Base-by-base conservation (phyloP, 2,113 vertebrate genomes). In the Theropithecus gelada region DNA sequence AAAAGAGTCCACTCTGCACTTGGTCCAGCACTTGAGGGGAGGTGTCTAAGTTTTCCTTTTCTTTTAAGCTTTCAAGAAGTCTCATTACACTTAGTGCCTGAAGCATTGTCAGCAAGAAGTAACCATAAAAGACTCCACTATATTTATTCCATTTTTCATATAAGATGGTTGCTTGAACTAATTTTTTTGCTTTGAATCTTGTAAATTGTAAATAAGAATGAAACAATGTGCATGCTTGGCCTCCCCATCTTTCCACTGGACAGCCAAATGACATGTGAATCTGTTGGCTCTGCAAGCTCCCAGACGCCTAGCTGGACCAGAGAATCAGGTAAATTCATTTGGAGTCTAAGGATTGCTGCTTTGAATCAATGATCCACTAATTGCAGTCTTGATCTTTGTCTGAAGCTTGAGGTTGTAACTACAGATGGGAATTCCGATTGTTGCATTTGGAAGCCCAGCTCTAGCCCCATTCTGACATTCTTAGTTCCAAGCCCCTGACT, bases 91-190 rank as follows among this genome's bases (percentile, higher is more conserved):
- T 20, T 22, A 27, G 3, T 38, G 64, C 5, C 64, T 22, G 4
- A 16, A 4, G 40, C 10, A 48, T 22, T 72, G 66, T 57, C 6
- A 52, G 40, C 50, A 72, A 30, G 13, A 72, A 59, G 12, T 79
- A 25, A 64, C 8, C 1, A 32, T 78, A 14, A 61, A 23, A 75
- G 32, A 59, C 5, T 25, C 13, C 55, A 40, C 55, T 22, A 16
- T 16, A 30, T 38, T 79, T 20, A 70, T 6, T 35, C 48, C 48
- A 0, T 4, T 10, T 20, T 18, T 57, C 38, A 50, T 38, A 32
- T 17, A 30, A 64, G 32, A 35, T 9, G 3, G 11, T 5, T 2
- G 0, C 32, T 1, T 59, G 1, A n/a, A 32, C 38, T 14, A 22
- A 13, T 50, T 35, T 7, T 52, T 20, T 59, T 22, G 78, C 66